These are phyloP conservation scores for Athene cunicularia DNA, from an alignment of 2,113 vertebrate genomes.

Conservation along the genomic window DNA sequence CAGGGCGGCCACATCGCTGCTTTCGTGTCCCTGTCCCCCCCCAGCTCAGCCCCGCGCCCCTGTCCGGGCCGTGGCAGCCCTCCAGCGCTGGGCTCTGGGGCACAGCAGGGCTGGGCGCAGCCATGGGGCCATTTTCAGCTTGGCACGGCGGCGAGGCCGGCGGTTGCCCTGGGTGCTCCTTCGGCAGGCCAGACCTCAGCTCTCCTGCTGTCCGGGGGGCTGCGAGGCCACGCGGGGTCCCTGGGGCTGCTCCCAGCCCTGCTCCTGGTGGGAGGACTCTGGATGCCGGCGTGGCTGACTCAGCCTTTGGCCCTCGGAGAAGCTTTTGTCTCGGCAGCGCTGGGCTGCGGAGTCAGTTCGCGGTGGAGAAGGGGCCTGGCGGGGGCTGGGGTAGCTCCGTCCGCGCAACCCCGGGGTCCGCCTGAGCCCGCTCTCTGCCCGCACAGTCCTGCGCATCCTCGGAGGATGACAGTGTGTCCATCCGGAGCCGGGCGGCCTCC, in stretches of 20 bases:
- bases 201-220: background rate
- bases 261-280: conserved; percentile 56
- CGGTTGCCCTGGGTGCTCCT: background rate
- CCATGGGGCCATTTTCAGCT: background rate
- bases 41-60: background rate
- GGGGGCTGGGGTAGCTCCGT: background rate
- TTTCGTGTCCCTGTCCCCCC: background rate
- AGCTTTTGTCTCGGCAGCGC: conserved; percentile 50
- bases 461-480: conserved; percentile 75
- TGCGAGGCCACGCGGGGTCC: background rate
- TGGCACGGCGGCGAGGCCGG: rapidly evolving
- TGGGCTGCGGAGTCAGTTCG: background rate
- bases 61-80: background rate
- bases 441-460: conserved; percentile 79
- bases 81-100: background rate
- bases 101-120: background rate
- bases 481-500: conserved; percentile 77
- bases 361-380: background rate
- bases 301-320: conserved; percentile 58
- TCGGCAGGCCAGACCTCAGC: rapidly evolving
- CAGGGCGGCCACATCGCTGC: rapidly evolving
- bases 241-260: conserved; percentile 30
- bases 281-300: conserved; percentile 50
- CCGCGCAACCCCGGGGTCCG: background rate
- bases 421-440: background rate